These are phyloP conservation scores for Drosophila punjabiensis DNA, from an alignment of 1,140 invertebrate genomes.

Conservation along the genomic window DNA sequence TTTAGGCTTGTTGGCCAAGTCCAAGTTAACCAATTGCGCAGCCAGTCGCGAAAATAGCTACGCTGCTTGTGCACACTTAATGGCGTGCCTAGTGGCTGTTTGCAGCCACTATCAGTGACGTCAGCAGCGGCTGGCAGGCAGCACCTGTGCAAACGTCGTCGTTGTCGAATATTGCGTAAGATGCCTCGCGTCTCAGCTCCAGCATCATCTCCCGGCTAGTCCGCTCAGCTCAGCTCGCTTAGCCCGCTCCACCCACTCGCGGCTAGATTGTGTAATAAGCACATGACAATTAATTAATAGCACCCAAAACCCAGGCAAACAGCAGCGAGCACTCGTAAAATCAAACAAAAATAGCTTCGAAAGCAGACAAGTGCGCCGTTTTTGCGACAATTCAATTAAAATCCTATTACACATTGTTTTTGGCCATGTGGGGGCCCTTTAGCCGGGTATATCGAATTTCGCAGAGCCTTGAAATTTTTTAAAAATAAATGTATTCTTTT, in stretches of 20 bases:
- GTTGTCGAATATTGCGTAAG: conserved; percentile 59
- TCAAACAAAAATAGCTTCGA: conserved; percentile 34
- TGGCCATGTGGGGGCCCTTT: conserved; percentile 24
- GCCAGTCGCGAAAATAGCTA: conserved; percentile 28
- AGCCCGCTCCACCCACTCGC: conserved; percentile 25
- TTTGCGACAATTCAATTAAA: conserved; percentile 80
- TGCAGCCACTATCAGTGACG: conserved; percentile 65
- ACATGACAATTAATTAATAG: conserved; percentile 79
- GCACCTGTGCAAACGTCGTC: conserved; percentile 47
- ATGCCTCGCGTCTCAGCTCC: conserved; percentile 27
- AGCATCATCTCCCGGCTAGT: conserved; percentile 26
- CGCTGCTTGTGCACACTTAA: conserved; percentile 35
- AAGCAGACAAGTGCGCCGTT: conserved; percentile 40
- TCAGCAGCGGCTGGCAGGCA: conserved; percentile 39
- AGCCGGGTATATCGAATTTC: background rate
- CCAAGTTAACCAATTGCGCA: conserved; percentile 78
- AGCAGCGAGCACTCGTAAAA: conserved; percentile 30
- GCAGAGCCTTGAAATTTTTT: background rate
- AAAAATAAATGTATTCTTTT: too few relatives aligned
- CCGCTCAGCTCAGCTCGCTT: conserved; percentile 6
- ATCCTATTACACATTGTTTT: conserved; percentile 60
- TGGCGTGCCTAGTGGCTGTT: conserved; percentile 15
- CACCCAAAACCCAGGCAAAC: conserved; percentile 18
- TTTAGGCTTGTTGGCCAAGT: conserved; percentile 80
- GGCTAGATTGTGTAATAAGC: conserved; percentile 69